Evolutionary conservation across 2,113 vertebrate genomes (phyloP), one percentile per base, ranked within the genome.

Genomic region (Nerophis lumbriciformis): DNA sequence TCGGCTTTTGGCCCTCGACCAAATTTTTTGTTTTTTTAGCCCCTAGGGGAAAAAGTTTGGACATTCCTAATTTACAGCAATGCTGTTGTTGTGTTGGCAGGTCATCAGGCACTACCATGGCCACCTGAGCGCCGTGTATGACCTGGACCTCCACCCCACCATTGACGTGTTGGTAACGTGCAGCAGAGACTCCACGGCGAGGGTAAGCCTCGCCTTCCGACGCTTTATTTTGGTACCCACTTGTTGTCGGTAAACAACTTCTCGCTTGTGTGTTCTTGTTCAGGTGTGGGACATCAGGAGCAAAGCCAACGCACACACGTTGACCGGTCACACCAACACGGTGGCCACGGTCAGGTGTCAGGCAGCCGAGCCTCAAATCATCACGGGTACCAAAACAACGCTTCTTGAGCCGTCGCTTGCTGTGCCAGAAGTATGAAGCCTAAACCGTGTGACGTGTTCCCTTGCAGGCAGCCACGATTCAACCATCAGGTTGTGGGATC

Each of bases 101-200:
- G 96, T 98, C 53, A 99, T 99, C 85, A 90, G 97, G 55, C 97
- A 99, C 85, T 99, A 98, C 77, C 97, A 98, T 1, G 97, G 97
- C 58, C 96, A 98, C 65, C 88, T 98, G 13, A 99, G 96, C 61
- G 96, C 97, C 16, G 95, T 98, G 38, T 98, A 99, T 60, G 96
- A 92, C 61, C 77, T 99, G 68, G 97, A 98, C 73, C 88, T 98
- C 15, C 97, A 98, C 71, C 96, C 95, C 39, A 98, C 95, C 48
- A 96, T 99, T 13, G 97, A 98, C 16, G 94, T 98, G 42, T 85
- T 99, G 71, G 93, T 98, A 38, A 99, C 97, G 0, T 99, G 96
- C 80, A 98, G 97, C 88, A 90, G 96, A 78, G 97, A 99, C 50
- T 93, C 97, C 68, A 95, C 96, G 50, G 94, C 97, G 1, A 92